Base-by-base conservation (phyloP, 2,113 vertebrate species). In the Odocoileus virginianus region DNA sequence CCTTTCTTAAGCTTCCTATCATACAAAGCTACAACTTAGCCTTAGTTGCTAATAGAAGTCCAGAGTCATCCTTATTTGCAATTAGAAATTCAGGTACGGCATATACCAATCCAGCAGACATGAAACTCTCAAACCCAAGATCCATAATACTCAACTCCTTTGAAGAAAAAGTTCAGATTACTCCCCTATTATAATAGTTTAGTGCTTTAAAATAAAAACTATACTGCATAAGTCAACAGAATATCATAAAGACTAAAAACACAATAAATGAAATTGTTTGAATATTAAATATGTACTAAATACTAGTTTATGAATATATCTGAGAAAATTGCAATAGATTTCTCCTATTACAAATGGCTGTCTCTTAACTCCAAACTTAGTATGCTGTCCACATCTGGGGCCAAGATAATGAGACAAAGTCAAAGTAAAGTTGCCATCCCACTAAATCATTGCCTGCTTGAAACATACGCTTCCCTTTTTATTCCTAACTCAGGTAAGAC, bases 171-270 rank as follows among this genome's bases (percentile, higher is more conserved):
- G 43, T 52, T 95, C 61, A 58, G 43, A 87, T 89, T 90, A 84
- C 47, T 94, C 21, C 94, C 85, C 78, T 82, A 57, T 36, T 76
- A 9, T 64, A 96, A 74, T 52, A 92, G 25, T n/a, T 93, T n/a
- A 92, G 40, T 86, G 40, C 45, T 94, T 97, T 96, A 95, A 97
- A 95, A 83, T 87, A 83, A 89, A 96, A 97, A 87, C 54, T 78
- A 45, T 25, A 85, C 33, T 87, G 30, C 13, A 17, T 87, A 67
- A 58, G 28, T 91, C 81, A 96, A 74, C 2, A 83, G 52, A 92
- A 64, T 52, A 33, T 40, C 30, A 81, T 36, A 47, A 71, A 16
- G 25, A 85, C 91, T 96, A 92, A 96, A 76, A 8, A 87, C 50
- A 88, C 2, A 67, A 40, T 19, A 96, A 94, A 27, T 74, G 21